phyloP scores from a whole-genome alignment of 2,797 vertebrate species.

The Diplodus sargus region DNA sequence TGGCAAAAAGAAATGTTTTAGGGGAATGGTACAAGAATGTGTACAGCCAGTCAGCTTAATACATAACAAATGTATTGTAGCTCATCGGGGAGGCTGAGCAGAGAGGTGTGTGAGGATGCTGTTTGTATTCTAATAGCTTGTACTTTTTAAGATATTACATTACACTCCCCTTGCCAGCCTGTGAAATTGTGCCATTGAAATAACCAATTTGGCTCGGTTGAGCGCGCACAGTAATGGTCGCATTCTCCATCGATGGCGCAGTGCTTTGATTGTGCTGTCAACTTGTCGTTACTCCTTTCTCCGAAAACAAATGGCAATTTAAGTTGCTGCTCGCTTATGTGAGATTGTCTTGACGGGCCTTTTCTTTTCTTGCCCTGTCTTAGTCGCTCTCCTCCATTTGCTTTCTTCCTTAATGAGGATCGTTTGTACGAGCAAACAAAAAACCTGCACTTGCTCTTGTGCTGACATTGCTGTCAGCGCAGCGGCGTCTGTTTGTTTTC shows the following conservation, averaged over 20 bases:
- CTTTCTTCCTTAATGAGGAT: conserved; percentile 52
- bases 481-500: conserved; percentile 44
- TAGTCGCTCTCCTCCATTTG: conserved; percentile 22
- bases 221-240: conserved; percentile 39
- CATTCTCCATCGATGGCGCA: conserved; percentile 27
- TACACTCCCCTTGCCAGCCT: conserved; percentile 23
- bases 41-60: neutral
- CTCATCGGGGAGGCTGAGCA: neutral
- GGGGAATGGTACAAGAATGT: neutral
- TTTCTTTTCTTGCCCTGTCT: conserved; percentile 5
- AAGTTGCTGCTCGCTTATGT: conserved; percentile 22
- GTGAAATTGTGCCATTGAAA: conserved; percentile 39
- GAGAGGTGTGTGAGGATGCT: neutral
- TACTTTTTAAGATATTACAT: conserved; percentile 29
- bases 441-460: conserved; percentile 18
- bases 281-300: conserved; percentile 34
- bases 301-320: conserved; percentile 58
- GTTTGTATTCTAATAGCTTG: conserved; percentile 17
- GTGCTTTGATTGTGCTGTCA: conserved; percentile 65
- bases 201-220: conserved; percentile 51
- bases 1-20: too few species aligned
- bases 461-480: conserved; percentile 51
- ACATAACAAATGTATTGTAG: neutral
- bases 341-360: conserved; percentile 13
- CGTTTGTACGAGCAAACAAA: conserved; percentile 43